Evolutionary conservation across 2,888 invertebrate genomes (phyloP).

Genomic region (Eupithecia inturbata): DNA sequence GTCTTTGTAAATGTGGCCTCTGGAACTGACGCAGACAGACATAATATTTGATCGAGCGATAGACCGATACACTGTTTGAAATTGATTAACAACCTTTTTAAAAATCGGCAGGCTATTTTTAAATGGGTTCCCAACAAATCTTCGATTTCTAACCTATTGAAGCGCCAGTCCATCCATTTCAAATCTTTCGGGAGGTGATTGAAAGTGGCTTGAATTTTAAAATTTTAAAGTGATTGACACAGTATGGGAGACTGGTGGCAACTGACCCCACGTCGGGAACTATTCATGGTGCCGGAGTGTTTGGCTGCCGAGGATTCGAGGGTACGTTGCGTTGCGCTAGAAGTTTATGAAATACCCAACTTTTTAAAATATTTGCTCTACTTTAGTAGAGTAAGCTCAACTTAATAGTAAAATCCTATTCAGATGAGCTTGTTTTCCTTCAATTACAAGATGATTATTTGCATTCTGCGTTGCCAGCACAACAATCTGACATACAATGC

Average conservation of each 20-base stretch:
- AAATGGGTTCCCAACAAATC: too few species aligned
- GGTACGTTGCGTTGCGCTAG: constrained; percentile 72
- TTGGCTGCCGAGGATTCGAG: constrained; percentile 84
- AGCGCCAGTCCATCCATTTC: background rate
- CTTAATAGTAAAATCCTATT: background rate
- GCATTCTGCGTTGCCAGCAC: background rate
- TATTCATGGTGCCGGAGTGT: constrained; percentile 81
- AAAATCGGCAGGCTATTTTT: too few species aligned
- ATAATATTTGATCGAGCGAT: background rate
- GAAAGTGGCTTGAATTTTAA: background rate
- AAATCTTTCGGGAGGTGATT: background rate
- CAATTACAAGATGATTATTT: background rate
- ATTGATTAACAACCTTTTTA: too few species aligned
- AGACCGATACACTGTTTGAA: background rate
- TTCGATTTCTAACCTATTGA: background rate
- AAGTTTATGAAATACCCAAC: background rate
- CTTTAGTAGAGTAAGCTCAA: background rate
- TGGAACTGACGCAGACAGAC: background rate
- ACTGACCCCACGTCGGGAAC: constrained; percentile 72
- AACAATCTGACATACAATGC: background rate
- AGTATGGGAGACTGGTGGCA: constrained; percentile 83
- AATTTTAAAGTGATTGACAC: background rate
- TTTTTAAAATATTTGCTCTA: background rate
- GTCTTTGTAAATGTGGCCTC: background rate
- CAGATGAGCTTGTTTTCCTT: too few species aligned